A percentile compares a stretch with the other conserved stretches of the same genome.
Evolutionary conservation across 2,888 invertebrate genomes (phyloP).

Genomic region (Yponomeuta malinellus): DNA sequence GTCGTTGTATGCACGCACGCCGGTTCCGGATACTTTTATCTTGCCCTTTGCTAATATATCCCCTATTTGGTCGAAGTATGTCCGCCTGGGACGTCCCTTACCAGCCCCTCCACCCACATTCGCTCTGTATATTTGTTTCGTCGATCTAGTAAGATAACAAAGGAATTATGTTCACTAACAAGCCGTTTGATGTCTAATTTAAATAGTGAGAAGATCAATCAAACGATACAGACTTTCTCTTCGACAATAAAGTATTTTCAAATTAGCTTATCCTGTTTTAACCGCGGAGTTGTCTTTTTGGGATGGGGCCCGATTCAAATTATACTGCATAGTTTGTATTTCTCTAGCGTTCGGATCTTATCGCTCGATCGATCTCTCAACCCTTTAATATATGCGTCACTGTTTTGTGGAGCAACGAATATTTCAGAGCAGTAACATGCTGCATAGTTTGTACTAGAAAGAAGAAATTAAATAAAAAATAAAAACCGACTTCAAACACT

Average conservation of each 20-base stretch:
- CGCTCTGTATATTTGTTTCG: no score
- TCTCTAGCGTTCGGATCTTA: slow-evolving; percentile 55
- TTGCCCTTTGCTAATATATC: no score
- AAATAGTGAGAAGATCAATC: slow-evolving; percentile 66
- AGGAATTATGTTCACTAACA: slow-evolving; percentile 50
- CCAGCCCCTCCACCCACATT: no score
- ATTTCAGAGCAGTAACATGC: slow-evolving; percentile 35
- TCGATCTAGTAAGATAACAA: slow-evolving; percentile 15
- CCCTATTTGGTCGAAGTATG: no score
- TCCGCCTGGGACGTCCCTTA: no score
- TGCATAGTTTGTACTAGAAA: slow-evolving; percentile 25
- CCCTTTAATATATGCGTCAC: slow-evolving; percentile 65
- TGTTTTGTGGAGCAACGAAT: slow-evolving; percentile 46
- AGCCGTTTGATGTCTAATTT: slow-evolving; percentile 62
- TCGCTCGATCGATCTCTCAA: slow-evolving; percentile 62
- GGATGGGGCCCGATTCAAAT: slow-evolving; percentile 48
- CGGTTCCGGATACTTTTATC: no score
- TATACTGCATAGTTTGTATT: slow-evolving; percentile 61
- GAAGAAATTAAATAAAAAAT: no score
- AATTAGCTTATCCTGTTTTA: slow-evolving; percentile 64
- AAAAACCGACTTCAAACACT: no score
- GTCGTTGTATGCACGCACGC: no score
- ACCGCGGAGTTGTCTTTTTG: slow-evolving; percentile 57
- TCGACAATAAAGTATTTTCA: slow-evolving; percentile 57
- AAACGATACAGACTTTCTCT: slow-evolving; percentile 61